Conservation (phyloP, 2,888 invertebrate genomes). For the Julus scanicus region DNA sequence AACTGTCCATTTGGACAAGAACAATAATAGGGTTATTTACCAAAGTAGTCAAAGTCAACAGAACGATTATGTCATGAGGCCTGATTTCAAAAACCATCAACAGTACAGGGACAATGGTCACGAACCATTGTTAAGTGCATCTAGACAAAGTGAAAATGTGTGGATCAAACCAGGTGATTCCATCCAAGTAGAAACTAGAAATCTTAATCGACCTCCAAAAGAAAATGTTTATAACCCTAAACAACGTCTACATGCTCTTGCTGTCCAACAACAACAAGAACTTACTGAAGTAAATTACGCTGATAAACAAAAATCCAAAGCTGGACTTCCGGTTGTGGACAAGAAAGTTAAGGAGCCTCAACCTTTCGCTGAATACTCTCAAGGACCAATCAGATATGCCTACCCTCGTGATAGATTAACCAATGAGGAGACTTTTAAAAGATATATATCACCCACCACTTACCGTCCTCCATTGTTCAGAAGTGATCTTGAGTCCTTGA, state of each 20-base stretch:
- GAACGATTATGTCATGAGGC: not conserved
- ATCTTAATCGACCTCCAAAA: not conserved
- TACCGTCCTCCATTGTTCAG: not conserved
- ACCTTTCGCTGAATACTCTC: conserved; percentile 47
- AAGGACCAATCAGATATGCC: conserved; percentile 48
- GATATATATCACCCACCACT: not conserved
- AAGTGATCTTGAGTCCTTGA: not conserved
- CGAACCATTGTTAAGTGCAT: not conserved
- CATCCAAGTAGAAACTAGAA: not conserved
- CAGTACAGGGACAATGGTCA: not conserved
- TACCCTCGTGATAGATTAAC: not conserved
- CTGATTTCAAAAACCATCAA: not conserved
- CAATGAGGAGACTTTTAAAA: not conserved
- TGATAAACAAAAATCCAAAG: not conserved
- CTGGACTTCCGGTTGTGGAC: not conserved
- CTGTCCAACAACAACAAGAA: conserved; percentile 6
- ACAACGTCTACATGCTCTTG: not conserved
- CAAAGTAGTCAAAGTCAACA: conserved; percentile 14
- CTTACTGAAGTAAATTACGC: not conserved
- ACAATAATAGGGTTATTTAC: not conserved
- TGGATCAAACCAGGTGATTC: not conserved
- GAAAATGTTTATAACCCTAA: not conserved
- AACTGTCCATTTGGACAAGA: not conserved
- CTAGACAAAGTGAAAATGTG: not conserved
- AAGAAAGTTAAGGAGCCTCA: not conserved